Evolutionary conservation across 2,888 invertebrate genomes (phyloP), one percentile per base, ranked within the genome.

Genomic region (Lampropteryx suffumata): DNA sequence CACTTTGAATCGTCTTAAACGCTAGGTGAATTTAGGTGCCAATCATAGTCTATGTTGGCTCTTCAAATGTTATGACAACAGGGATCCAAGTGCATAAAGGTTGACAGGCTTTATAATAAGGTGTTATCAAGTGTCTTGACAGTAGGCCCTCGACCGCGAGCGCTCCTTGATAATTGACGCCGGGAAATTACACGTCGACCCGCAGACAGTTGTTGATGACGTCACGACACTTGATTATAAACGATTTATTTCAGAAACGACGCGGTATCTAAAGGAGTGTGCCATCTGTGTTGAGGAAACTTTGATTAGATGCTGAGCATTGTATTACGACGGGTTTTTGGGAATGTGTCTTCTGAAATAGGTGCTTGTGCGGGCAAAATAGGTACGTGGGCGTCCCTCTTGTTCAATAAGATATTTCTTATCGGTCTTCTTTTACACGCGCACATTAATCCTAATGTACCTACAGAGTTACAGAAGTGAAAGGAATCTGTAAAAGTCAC

Each of bases 181-280:
- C 76, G 84, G 88, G 89, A 89, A 89, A 89, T 89, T 89, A 88
- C 88, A 87, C 76, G 89, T 88, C 89, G 80, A 71, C 71, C 73
- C 71, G 73, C 73, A 86, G 89, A 89, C 88, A 89, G 85, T 89
- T 88, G 88, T 82, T 85, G 89, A 89, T 87, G 89, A 86, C 88
- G 82, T 89, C 82, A 87, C 80, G 73, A 69, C 73, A 79, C 78
- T 83, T 90, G 87, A 89, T 90, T 88, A 88, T 87, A 85, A 87
- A 88, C 88, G 82, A 88, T 88, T 89, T 88, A 82, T 85, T 85
- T 82, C 69, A 69, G 69, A 81, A 83, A 83, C 78, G 80, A 73
- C 68, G 71, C 64, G 41, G 48, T 57, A 52, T 58, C 58, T 57
- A 51, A 32, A 43, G 35, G 47, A 51, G 54, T 40, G 50, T 34